These are phyloP conservation scores for Daphoenositta chrysoptera DNA, from an alignment of 2,113 vertebrate genomes.

Conservation along the genomic window DNA sequence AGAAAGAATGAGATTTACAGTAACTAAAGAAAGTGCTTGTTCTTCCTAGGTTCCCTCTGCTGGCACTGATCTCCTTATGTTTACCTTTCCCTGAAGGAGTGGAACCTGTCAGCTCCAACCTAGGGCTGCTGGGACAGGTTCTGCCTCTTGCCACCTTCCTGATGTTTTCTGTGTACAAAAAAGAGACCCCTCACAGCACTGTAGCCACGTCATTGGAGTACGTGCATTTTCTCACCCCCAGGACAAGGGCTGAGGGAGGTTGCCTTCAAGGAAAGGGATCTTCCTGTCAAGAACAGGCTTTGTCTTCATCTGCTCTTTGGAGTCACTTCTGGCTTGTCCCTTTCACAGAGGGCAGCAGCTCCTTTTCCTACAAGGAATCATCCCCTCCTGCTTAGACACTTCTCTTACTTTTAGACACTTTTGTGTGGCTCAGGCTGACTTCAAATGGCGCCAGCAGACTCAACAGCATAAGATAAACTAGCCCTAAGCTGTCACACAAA, in stretches of 20 bases:
- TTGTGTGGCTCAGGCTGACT: background rate
- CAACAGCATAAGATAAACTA: slow-evolving; percentile 1
- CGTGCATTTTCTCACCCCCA: background rate
- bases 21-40: background rate
- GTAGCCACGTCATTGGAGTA: background rate
- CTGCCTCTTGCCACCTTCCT: background rate
- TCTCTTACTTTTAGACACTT: background rate
- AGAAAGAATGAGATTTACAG: background rate
- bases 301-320: background rate
- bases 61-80: background rate
- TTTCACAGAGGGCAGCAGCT: background rate
- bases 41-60: background rate
- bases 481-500: background rate
- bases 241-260: background rate
- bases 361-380: background rate
- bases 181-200: background rate
- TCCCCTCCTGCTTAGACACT: background rate
- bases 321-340: background rate
- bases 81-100: background rate
- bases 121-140: background rate
- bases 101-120: background rate
- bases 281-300: background rate
- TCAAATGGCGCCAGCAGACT: background rate
- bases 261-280: background rate
- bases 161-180: background rate